A percentile compares a stretch with the other conserved stretches of the same genome.
phyloP scores from a whole-genome alignment of 1,140 invertebrate species.

The Centruroides vittatus region DNA sequence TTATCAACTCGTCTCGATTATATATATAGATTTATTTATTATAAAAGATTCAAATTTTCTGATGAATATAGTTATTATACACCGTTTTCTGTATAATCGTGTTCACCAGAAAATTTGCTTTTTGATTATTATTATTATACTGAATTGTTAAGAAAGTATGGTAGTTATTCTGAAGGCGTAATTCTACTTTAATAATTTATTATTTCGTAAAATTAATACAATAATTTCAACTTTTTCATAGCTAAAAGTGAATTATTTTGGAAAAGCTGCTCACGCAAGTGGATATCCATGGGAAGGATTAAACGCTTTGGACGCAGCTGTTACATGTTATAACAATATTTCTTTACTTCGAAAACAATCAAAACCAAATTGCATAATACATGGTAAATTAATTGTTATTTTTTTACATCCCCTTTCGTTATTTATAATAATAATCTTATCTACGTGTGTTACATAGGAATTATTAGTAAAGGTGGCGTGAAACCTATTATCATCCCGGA shows the following conservation, averaged over 20 bases:
- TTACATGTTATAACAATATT: slow-evolving; percentile 17
- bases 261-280: slow-evolving; percentile 20
- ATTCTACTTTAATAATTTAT: too few species aligned
- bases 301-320: slow-evolving; percentile 22
- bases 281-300: slow-evolving; percentile 21
- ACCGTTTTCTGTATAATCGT: too few species aligned
- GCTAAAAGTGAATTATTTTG: slow-evolving; percentile 19
- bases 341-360: slow-evolving; percentile 21
- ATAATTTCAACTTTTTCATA: neutral
- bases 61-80: too few species aligned
- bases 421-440: neutral
- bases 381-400: slow-evolving; percentile 12
- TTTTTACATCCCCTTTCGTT: too few species aligned
- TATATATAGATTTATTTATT: too few species aligned
- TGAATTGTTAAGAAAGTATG: too few species aligned
- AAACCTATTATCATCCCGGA: slow-evolving; percentile 27
- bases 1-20: too few species aligned
- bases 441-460: neutral
- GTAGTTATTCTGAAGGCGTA: too few species aligned
- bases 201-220: too few species aligned
- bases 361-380: slow-evolving; percentile 17
- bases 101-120: too few species aligned
- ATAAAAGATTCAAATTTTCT: too few species aligned
- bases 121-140: too few species aligned
- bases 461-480: neutral